Conservation (phyloP, 2,888 invertebrate genomes). For the Drosophila kuntzei region DNA sequence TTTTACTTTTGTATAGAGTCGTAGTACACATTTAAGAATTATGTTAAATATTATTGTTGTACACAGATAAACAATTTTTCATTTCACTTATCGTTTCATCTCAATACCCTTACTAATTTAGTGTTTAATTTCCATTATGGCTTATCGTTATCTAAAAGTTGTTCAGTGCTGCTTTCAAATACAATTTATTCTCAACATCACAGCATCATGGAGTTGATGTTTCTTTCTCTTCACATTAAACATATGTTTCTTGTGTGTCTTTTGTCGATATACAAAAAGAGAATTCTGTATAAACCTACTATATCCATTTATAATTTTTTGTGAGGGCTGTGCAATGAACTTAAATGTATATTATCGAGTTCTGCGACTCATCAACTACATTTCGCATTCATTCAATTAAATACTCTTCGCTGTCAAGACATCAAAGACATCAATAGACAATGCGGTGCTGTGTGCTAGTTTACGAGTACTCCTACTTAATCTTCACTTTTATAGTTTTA, state of each 20-base stretch:
- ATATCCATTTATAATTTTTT: slow-evolving; percentile 20
- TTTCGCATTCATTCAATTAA: slow-evolving; percentile 40
- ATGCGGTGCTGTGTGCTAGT: slow-evolving; percentile 62
- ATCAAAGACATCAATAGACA: slow-evolving; percentile 52
- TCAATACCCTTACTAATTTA: slow-evolving; percentile 24
- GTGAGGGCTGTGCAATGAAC: slow-evolving; percentile 44
- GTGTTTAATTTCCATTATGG: slow-evolving; percentile 27
- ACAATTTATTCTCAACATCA: slow-evolving; percentile 39
- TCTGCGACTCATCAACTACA: slow-evolving; percentile 37
- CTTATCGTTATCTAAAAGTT: slow-evolving; percentile 50
- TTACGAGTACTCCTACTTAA: slow-evolving; percentile 21
- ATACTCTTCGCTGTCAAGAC: slow-evolving; percentile 30
- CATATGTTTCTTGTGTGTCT: slow-evolving; percentile 8
- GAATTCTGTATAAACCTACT: slow-evolving; percentile 14
- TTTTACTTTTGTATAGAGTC: slow-evolving; percentile 56
- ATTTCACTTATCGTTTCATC: slow-evolving; percentile 64
- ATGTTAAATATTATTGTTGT: slow-evolving; percentile 76
- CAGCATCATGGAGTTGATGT: slow-evolving; percentile 34
- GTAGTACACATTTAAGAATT: slow-evolving; percentile 75
- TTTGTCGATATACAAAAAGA: slow-evolving; percentile 28
- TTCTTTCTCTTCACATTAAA: slow-evolving; percentile 15
- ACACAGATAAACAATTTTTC: slow-evolving; percentile 79
- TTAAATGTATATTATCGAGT: slow-evolving; percentile 34
- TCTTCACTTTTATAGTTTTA: slow-evolving; percentile 28
- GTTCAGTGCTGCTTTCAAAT: slow-evolving; percentile 66